phyloP scores from a whole-genome alignment of 1,140 invertebrate species.

The Panagrolaimus sp. region DNA sequence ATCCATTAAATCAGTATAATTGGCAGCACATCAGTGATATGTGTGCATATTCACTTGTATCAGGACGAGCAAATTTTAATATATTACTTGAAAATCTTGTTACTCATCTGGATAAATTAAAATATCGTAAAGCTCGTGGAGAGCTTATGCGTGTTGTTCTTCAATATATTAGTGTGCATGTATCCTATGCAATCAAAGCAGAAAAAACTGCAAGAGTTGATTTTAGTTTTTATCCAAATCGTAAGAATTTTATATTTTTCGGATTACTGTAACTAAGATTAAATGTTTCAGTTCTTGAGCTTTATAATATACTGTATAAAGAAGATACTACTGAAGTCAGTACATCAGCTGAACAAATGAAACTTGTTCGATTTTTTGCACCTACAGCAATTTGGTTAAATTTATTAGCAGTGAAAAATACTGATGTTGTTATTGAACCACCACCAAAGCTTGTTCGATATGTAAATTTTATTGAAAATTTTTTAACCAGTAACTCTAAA shows the following conservation, averaged over 20 bases:
- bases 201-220: background rate
- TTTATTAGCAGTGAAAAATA: background rate
- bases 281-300: background rate
- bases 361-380: conserved; percentile 1
- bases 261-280: background rate
- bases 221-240: conserved; percentile 3
- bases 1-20: conserved; percentile 7
- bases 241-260: background rate
- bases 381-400: conserved; percentile 6
- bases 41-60: background rate
- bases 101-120: background rate
- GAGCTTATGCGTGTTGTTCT: conserved; percentile 7
- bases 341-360: background rate
- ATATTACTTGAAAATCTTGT: background rate
- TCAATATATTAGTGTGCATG: background rate
- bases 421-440: no score
- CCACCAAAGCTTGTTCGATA: background rate
- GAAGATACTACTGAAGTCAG: conserved; percentile 7
- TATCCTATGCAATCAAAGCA: background rate
- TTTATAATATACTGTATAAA: conserved; percentile 1
- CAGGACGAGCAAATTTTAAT: background rate
- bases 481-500: background rate
- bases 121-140: conserved; percentile 10
- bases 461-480: background rate
- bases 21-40: conserved; percentile 4